Base-by-base conservation (phyloP, 1,140 invertebrate species). In the Diuraphis noxia region DNA sequence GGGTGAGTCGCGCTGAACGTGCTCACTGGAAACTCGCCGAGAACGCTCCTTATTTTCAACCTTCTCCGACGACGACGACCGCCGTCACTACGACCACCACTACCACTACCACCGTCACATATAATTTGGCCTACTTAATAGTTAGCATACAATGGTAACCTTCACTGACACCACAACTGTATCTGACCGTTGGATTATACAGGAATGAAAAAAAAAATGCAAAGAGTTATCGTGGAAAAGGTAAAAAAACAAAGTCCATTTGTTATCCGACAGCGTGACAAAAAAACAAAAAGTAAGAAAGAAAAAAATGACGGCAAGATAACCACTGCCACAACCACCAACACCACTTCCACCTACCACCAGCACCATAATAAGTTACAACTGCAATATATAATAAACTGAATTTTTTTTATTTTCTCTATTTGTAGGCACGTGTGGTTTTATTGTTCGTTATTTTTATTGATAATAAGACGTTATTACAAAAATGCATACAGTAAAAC, bases 201-300 rank as follows among this genome's bases (percentile, higher is more conserved):
- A 72, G 30, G 34, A 72, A 72, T 17, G 34, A 63, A 63, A 63
- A 63, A 63, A 63, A 72, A 72, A 79, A 38, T 36, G 34, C 36
- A 82, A 82, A 41, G 40, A 84, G 81, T 84, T 84, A 84, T 84
- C 40, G 81, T n/a, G 9, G 30, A 84, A 41, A 84, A 41, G 81
- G 38, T 84, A 84, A 84, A 84, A 41, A 84, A 41, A 84, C 40
- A 41, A 84, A 84, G 81, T 84, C 38, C 81, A 84, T 84, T 84
- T n/a, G 81, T 84, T 84, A 84, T 41, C 40, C 30, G 40, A n/a
- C 13, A 7, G 8, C 30, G 25, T 41, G 81, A 41, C 9, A 41
- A 84, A 84, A 41, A 41, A 21, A 25, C 40, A 36, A 36, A 36
- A 77, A 34, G 3, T 21, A 82, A 82, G 23, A 13, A 82, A 30